Conservation (phyloP, 1,140 invertebrate species). For the Hyposmocoma kahamanoa region DNA sequence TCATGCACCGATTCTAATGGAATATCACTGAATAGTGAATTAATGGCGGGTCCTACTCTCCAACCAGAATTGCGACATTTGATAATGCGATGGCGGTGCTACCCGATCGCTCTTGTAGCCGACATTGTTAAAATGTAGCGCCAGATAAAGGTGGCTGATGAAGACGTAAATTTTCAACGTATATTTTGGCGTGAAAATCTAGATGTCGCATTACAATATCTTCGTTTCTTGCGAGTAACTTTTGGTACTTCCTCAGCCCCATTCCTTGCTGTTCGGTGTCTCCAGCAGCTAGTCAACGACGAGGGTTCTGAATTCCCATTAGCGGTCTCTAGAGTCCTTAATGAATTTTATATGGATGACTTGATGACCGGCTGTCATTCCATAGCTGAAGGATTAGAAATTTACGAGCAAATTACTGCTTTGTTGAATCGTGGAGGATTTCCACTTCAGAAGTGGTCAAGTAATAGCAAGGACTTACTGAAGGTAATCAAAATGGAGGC, state of each 20-base stretch:
- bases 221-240: slow-evolving; percentile 21
- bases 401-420: too few relatives aligned
- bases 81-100: slow-evolving; percentile 39
- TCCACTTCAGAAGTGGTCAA: slow-evolving; percentile 28
- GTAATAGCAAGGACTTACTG: slow-evolving; percentile 22
- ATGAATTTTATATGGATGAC: slow-evolving; percentile 16
- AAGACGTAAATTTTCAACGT: slow-evolving; percentile 22
- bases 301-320: slow-evolving; percentile 10
- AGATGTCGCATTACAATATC: slow-evolving; percentile 15
- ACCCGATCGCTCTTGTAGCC: slow-evolving; percentile 29
- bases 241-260: slow-evolving; percentile 31
- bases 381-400: too few relatives aligned
- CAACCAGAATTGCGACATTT: slow-evolving; percentile 30
- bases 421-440: slow-evolving; percentile 20
- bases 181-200: slow-evolving; percentile 27
- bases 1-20: background rate
- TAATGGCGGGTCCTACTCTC: slow-evolving; percentile 3
- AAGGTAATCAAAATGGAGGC: slow-evolving; percentile 8
- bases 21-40: slow-evolving; percentile 1
- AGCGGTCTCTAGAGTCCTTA: slow-evolving; percentile 9
- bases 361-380: background rate
- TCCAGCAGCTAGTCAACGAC: slow-evolving; percentile 26
- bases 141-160: slow-evolving; percentile 6
- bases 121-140: slow-evolving; percentile 52
- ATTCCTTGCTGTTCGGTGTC: slow-evolving; percentile 22